These are phyloP conservation scores for Apeira syringaria DNA, from an alignment of 2,888 invertebrate genomes.

Conservation along the genomic window DNA sequence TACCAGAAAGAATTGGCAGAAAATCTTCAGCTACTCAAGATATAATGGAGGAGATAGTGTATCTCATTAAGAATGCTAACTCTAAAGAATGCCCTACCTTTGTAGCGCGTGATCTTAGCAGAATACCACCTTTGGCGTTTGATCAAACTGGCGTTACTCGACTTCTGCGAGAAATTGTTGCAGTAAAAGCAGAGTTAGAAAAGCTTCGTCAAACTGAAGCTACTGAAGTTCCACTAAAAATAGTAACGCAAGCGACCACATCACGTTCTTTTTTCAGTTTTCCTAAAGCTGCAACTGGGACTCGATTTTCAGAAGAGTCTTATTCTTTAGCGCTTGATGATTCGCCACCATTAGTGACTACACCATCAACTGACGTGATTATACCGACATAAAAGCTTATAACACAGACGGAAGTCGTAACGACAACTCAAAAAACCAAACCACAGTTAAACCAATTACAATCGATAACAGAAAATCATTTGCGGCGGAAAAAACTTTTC, in stretches of 20 bases:
- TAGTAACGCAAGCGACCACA: not conserved
- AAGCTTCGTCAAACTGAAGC: conserved; percentile 4
- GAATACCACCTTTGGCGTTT: conserved; percentile 17
- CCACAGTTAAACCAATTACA: not conserved
- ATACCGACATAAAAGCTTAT: not conserved
- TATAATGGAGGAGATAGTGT: conserved; percentile 13
- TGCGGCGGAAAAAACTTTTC: conserved; percentile 14
- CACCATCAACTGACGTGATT: not conserved
- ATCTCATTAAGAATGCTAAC: not conserved
- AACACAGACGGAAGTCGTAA: conserved; percentile 3
- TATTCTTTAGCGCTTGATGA: not conserved
- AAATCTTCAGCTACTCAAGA: conserved; percentile 7
- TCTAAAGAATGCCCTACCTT: conserved; percentile 6
- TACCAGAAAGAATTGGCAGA: conserved; percentile 8
- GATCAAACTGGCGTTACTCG: conserved; percentile 18
- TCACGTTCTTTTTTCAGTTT: conserved; percentile 2
- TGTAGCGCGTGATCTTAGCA: conserved; percentile 17
- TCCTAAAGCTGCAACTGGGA: conserved; percentile 5
- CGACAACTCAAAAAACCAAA: not conserved
- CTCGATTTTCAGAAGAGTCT: conserved; percentile 3
- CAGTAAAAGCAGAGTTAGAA: conserved; percentile 15
- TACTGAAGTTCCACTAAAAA: conserved; percentile 1
- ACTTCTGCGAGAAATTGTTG: conserved; percentile 14
- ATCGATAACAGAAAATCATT: not conserved
- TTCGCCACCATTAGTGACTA: conserved; percentile 6